Conservation (phyloP, 2,888 invertebrate species). For the Lithosia quadra region DNA sequence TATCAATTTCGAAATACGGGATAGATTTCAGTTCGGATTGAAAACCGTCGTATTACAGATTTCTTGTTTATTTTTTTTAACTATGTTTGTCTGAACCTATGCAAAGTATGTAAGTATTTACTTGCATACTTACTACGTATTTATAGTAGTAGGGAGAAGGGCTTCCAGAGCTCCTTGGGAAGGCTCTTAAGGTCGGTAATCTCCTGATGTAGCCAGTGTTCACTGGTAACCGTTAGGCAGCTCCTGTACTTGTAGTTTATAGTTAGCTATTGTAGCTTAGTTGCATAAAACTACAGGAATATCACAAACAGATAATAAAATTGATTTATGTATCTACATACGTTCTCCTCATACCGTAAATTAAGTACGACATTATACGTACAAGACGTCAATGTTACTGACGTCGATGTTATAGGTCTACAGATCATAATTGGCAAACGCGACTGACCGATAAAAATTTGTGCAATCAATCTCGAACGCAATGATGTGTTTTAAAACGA, state of each 20-base stretch:
- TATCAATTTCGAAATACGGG: neutral
- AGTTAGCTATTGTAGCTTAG: neutral
- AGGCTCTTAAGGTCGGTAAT: neutral
- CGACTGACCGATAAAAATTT: conserved; percentile 23
- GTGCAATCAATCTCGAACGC: conserved; percentile 50
- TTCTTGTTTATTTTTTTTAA: no score
- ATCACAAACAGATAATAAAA: neutral
- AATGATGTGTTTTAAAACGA: conserved; percentile 53
- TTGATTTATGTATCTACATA: neutral
- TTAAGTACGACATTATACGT: conserved; percentile 11
- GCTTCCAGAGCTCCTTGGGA: neutral
- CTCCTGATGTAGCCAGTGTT: neutral
- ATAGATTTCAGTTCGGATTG: neutral
- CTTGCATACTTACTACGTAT: no score
- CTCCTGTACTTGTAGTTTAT: no score
- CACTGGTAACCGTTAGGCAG: no score
- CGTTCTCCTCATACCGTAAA: neutral
- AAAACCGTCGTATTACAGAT: neutral
- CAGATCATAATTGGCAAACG: conserved; percentile 11
- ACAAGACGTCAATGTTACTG: conserved; percentile 24
- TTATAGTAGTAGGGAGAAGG: neutral
- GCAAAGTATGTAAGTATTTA: no score
- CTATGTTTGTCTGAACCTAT: no score
- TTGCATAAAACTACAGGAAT: neutral
- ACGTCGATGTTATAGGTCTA: conserved; percentile 3